These are phyloP conservation scores for Epinephelus awoara DNA, from an alignment of 2,797 vertebrate genomes.

Conservation along the genomic window DNA sequence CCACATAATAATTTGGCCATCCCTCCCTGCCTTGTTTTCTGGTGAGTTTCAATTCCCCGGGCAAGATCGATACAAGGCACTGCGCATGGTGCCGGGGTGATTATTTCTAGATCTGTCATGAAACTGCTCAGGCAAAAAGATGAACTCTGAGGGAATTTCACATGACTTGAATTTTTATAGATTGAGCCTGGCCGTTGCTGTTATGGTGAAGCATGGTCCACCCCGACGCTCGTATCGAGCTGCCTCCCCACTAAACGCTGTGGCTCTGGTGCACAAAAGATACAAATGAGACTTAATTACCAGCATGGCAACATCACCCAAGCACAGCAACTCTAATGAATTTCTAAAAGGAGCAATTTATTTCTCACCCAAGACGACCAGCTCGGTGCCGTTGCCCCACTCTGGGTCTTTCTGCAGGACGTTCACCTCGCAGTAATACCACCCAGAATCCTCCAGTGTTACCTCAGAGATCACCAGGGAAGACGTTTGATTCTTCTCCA, in stretches of 20 bases:
- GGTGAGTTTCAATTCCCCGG: constrained; percentile 79
- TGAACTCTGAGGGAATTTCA: constrained; percentile 76
- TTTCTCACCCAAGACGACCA: constrained; percentile 72
- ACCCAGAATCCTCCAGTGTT: constrained; percentile 68
- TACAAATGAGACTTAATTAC: constrained; percentile 70
- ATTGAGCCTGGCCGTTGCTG: constrained; percentile 47
- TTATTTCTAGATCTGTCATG: constrained; percentile 83
- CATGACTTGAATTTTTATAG: constrained; percentile 74
- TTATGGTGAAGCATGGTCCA: constrained; percentile 53
- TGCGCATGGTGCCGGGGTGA: constrained; percentile 68
- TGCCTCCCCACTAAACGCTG: constrained; percentile 35
- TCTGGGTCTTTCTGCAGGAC: constrained; percentile 60
- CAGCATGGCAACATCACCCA: constrained; percentile 33
- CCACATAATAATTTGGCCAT: constrained; percentile 79
- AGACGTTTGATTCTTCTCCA: constrained; percentile 59
- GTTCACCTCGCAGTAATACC: constrained; percentile 70
- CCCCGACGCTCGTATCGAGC: constrained; percentile 8
- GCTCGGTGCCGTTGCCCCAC: constrained; percentile 66
- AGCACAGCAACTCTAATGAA: constrained; percentile 41
- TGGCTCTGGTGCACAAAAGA: constrained; percentile 41
- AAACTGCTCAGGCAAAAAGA: constrained; percentile 81
- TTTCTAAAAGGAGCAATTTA: constrained; percentile 46
- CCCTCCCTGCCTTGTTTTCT: constrained; percentile 79
- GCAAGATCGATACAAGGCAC: constrained; percentile 78
- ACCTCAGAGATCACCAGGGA: constrained; percentile 67